phyloP scores from a whole-genome alignment of 2,888 invertebrate species.

The Sclerodermus sp. region DNA sequence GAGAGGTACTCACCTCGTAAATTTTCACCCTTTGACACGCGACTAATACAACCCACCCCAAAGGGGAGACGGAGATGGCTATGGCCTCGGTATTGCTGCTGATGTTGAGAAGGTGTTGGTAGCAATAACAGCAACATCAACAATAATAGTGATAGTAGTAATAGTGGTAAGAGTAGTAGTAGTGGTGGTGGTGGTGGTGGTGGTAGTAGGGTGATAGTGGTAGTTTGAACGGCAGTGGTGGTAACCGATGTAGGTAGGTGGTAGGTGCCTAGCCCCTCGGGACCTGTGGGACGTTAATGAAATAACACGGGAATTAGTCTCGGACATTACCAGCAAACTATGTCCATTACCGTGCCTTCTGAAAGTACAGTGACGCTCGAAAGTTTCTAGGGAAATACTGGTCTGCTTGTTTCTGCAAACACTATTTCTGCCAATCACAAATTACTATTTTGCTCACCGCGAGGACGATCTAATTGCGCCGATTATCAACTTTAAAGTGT shows the following conservation, averaged over 20 bases:
- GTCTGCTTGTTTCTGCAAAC: neutral
- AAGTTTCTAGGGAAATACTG: slow-evolving; percentile 9
- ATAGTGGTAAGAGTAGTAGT: slow-evolving; percentile 25
- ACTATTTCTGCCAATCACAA: neutral
- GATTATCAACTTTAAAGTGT: too few relatives aligned
- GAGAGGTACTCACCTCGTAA: slow-evolving; percentile 45
- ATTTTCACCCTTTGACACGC: slow-evolving; percentile 55
- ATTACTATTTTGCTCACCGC: too few relatives aligned
- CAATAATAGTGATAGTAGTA: slow-evolving; percentile 17
- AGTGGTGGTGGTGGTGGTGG: slow-evolving; percentile 12
- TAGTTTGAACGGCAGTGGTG: slow-evolving; percentile 16
- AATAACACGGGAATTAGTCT: slow-evolving; percentile 59
- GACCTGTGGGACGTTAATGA: slow-evolving; percentile 56
- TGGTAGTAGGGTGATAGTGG: slow-evolving; percentile 8
- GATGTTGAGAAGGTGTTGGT: slow-evolving; percentile 7
- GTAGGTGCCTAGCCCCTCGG: slow-evolving; percentile 42
- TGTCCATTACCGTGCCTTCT: slow-evolving; percentile 53
- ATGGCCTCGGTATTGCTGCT: slow-evolving; percentile 5
- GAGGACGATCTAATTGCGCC: too few relatives aligned
- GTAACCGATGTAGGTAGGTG: slow-evolving; percentile 32
- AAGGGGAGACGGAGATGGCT: slow-evolving; percentile 11
- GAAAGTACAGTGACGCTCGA: slow-evolving; percentile 15
- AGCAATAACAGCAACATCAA: slow-evolving; percentile 5
- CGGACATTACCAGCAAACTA: slow-evolving; percentile 58
- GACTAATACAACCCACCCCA: slow-evolving; percentile 42